A percentile compares a stretch with the other conserved stretches of the same genome.
These are phyloP conservation scores for Fragum fragum DNA, from an alignment of 2,888 invertebrate genomes.

Conservation along the genomic window DNA sequence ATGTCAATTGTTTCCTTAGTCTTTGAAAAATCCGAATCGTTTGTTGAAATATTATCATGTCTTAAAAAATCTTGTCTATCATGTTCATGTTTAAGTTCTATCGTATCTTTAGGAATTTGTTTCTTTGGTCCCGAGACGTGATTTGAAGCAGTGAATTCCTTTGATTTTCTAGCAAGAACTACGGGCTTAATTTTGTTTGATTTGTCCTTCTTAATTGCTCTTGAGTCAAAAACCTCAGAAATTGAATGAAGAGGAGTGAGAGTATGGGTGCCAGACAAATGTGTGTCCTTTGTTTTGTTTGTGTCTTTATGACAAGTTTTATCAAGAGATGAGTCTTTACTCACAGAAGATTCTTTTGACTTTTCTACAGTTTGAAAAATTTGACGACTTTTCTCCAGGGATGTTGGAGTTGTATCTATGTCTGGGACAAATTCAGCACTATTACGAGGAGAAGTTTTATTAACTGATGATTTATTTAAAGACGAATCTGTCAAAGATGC, in stretches of 20 bases:
- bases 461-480: conserved; percentile 7
- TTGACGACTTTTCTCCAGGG: conserved; percentile 8
- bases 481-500: not conserved
- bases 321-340: not conserved
- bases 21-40: not conserved
- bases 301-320: not conserved
- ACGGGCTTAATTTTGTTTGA: conserved; percentile 44
- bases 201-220: conserved; percentile 41
- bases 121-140: conserved; percentile 17
- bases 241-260: conserved; percentile 43
- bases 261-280: conserved; percentile 4
- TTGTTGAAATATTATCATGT: not conserved
- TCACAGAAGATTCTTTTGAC: not conserved
- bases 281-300: not conserved
- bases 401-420: conserved; percentile 27
- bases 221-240: conserved; percentile 62
- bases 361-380: conserved; percentile 13
- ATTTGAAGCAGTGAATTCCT: conserved; percentile 20
- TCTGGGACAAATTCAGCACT: conserved; percentile 11
- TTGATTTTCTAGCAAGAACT: conserved; percentile 34
- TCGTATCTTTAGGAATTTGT: conserved; percentile 57
- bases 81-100: conserved; percentile 60
- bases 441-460: conserved; percentile 11
- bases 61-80: conserved; percentile 20
- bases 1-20: not conserved